Base-by-base conservation (phyloP, 2,888 invertebrate genomes). In the Tholera decimalis region DNA sequence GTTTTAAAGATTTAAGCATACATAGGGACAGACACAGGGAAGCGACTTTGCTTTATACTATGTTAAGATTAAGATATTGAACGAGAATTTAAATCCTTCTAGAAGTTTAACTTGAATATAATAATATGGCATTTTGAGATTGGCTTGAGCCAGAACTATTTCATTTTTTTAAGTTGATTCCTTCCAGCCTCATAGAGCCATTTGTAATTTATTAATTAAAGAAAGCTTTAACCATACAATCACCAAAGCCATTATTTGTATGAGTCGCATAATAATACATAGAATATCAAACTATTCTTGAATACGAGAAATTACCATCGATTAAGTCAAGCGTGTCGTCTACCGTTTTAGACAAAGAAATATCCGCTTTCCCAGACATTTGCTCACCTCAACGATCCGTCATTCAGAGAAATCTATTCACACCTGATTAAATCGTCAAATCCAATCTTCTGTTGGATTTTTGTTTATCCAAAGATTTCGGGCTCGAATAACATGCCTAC, bases 401-500 rank as follows among this genome's bases (percentile, higher is more conserved):
- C 56, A 76, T 44, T 78, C 53, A 50, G 35, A 62, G 64, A 60
- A 74, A 74, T 74, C 65, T 74, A 62, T 78, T 65, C 59, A 70
- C 65, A 59, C 56, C 66, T 62, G 51, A 77, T 58, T 63, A 54
- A 44, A 56, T 62, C 59, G 49, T 53, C 37, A 44, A 70, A 75
- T 66, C 51, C 44, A 11, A 69, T 56, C 35, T 51, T 41, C 39
- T 55, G 24, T 22, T 13, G 30, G 43, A 37, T 61, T 55, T 65
- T 61, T 55, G 69, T 68, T 71, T 47, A 47, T 35, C 5, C 39
- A 41, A 41, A 30, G 63, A 53, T 41, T 61, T 66, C 41, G n/a
- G 24, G 4, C 37, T 72, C 13, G 3, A 54, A 59, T 53, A 62
- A 59, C 46, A 62, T 51, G 57, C n/a, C n/a, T n/a, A n/a, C 46